These are phyloP conservation scores for Andrena bicolor DNA, from an alignment of 2,888 invertebrate genomes.

Conservation along the genomic window DNA sequence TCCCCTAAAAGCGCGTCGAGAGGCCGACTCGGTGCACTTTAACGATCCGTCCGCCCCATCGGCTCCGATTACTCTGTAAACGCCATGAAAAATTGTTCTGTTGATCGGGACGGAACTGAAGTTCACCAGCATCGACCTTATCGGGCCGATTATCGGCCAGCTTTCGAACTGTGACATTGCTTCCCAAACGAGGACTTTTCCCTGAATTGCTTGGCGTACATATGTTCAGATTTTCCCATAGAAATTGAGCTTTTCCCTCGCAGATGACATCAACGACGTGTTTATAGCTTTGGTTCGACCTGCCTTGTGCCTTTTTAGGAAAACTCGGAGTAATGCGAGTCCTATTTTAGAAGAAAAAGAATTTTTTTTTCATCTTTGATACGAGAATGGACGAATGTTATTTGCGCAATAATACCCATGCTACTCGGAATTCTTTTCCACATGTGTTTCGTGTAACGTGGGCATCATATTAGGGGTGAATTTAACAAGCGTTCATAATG, in stretches of 20 bases:
- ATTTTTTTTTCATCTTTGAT: too few relatives aligned
- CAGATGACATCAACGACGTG: not conserved
- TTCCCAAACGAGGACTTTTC: constrained; percentile 31
- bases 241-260: not conserved
- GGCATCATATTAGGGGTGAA: too few relatives aligned
- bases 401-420: too few relatives aligned
- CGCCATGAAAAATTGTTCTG: constrained; percentile 65
- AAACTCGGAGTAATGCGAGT: not conserved
- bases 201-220: constrained; percentile 22
- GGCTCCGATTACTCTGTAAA: constrained; percentile 53
- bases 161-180: constrained; percentile 14
- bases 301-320: not conserved
- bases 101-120: constrained; percentile 47
- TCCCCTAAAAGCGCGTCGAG: constrained; percentile 32
- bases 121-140: constrained; percentile 44
- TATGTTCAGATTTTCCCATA: not conserved
- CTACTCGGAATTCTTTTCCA: too few relatives aligned
- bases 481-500: too few relatives aligned
- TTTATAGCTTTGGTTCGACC: not conserved
- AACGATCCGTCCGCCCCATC: constrained; percentile 59
- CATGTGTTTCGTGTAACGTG: too few relatives aligned
- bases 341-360: not conserved
- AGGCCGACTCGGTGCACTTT: constrained; percentile 44
- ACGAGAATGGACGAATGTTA: too few relatives aligned
- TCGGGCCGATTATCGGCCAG: constrained; percentile 56